Base-by-base conservation (phyloP, 2,797 vertebrate genomes). In the Pseudopleuronectes americanus region DNA sequence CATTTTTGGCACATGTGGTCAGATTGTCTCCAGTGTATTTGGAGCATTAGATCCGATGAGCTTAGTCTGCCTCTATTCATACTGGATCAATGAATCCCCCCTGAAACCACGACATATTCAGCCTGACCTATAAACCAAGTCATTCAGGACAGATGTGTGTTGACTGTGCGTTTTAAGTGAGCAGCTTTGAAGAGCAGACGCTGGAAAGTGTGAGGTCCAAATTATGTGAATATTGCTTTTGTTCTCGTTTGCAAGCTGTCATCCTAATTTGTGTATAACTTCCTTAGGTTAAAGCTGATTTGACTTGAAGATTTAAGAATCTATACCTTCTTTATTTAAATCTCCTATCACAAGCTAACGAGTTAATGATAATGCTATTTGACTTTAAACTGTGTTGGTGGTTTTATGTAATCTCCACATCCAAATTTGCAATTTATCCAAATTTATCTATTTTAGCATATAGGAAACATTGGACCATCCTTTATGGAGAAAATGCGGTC, bases 131-230 rank as follows among this genome's bases (percentile, higher is more conserved):
- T 41, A 56, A 69, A 66, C 16, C 12, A 38, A 26, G 19, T 80
- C 45, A 54, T 13, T 22, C n/a, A n/a, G 38, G 33, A 74, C 57
- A 66, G 51, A 76, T 72, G 67, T 16, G 17, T 43, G 55, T 69
- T 22, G 67, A 57, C 21, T 1, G n/a, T 63, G 74, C 57, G 16
- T 41, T 4, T 43, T 13, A 17, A 43, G 41, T 43, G 41, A 17
- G 16, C 12, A 38, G 9, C 12, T 38, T 19, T 45, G 43, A 16
- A 41, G 38, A 41, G 38, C 38, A 14, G 38, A 41, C 2, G 2
- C 38, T 41, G 38, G 38, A 41, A 41, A 31, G 1, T 12, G 38
- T 41, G 38, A 41, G 38, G 38, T 41, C 14, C 38, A 12, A 16
- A 41, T 41, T 12, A 3, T 41, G 12, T 41, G 10, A 12, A 16